Base-by-base conservation (phyloP, 2,113 vertebrate species). In the Labeo rohita region DNA sequence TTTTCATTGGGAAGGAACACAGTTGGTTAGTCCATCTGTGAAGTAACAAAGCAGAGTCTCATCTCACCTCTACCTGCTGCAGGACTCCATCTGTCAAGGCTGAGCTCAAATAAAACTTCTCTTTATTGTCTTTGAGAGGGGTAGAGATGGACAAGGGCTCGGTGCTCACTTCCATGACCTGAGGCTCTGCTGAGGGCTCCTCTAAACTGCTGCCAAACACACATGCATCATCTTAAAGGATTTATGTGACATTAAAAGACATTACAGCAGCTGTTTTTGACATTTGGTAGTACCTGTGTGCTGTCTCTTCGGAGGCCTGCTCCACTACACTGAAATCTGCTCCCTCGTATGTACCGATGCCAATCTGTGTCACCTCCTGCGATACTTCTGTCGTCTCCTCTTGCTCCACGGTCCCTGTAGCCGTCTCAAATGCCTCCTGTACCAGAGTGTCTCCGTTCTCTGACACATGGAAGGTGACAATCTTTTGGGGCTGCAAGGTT, bases 381-480 rank as follows among this genome's bases (percentile, higher is more conserved):
- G 89, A 91, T 13, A 91, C 94, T 3, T 94, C 92, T 13, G 92
- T 87, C 0, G 94, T 94, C 3, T 95, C 94, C 88, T 96, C 93
- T 61, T 94, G 93, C 11, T 94, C 90, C 66, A 96, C 93, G 0
- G 72, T 95, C 96, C 0, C 94, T 76, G 0, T 88, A 90, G 49
- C 93, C 86, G 4, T 95, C 0, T 92, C 91, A 0, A 94, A 94
- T 3, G 92, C 89, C 86, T 95, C 95, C 75, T 93, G 94, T 78
- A 94, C 92, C 66, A 95, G 16, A 0, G 95, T 90, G 86, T 95
- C 94, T 2, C 94, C 95, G 0, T 93, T 91, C 88, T 98, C 96
- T 3, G 95, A 93, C 91, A 99, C 90, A 0, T 97, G 98, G 89
- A 98, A 94, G 0, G 97, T 97, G 84, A 99, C 94, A 9, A 99